Conservation (phyloP, 2,888 invertebrate species). For the Lepidochrysops patricia region DNA sequence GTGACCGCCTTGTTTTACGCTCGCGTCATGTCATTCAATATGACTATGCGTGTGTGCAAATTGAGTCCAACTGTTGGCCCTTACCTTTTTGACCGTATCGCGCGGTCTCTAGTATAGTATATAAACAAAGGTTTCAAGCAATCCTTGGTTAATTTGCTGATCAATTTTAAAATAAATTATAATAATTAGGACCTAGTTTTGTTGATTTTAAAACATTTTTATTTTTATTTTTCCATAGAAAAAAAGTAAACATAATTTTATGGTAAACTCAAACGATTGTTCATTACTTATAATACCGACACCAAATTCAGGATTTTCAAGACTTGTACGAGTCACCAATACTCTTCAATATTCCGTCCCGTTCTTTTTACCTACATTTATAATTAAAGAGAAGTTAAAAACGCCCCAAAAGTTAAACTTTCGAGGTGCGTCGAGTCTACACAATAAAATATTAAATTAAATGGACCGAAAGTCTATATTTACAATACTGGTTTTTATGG, state of each 20-base stretch:
- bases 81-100: too few relatives aligned
- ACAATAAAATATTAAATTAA: not conserved
- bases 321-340: too few relatives aligned
- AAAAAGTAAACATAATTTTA: not conserved
- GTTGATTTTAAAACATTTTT: too few relatives aligned
- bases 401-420: not conserved
- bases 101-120: too few relatives aligned
- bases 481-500: constrained; percentile 1
- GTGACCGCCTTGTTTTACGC: too few relatives aligned
- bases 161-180: too few relatives aligned
- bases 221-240: not conserved
- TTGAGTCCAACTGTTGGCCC: too few relatives aligned
- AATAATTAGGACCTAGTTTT: too few relatives aligned
- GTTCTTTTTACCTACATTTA: not conserved
- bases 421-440: not conserved
- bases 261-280: not conserved
- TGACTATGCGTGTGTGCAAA: too few relatives aligned
- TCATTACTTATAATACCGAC: not conserved
- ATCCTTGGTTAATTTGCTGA: too few relatives aligned
- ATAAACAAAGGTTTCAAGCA: too few relatives aligned
- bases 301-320: not conserved
- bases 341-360: not conserved
- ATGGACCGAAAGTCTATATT: not conserved
- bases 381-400: not conserved
- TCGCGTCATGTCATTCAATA: too few relatives aligned